phyloP scores from a whole-genome alignment of 2,113 vertebrate species.

The Eleginops maclovinus region DNA sequence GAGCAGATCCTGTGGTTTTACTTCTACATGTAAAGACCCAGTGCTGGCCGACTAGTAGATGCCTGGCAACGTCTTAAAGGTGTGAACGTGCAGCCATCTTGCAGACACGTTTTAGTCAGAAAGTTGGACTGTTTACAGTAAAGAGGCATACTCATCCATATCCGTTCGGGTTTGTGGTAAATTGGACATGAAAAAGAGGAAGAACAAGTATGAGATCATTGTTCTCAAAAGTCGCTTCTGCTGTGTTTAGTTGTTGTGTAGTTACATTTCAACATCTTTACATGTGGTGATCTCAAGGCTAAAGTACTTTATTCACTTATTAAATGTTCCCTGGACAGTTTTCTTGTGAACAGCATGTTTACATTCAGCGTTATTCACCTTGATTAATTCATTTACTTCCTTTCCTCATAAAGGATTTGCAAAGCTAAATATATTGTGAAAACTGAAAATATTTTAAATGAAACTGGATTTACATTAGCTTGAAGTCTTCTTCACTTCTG shows the following conservation, averaged over 20 bases:
- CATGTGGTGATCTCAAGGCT: too few species aligned
- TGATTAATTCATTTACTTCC: too few species aligned
- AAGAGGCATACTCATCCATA: conserved; percentile 16
- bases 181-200: conserved; percentile 48
- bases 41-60: conserved; percentile 32
- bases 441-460: too few species aligned
- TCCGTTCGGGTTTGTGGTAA: conserved; percentile 13
- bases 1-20: not conserved
- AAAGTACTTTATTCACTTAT: not conserved
- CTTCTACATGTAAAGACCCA: conserved; percentile 35
- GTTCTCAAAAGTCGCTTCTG: conserved; percentile 27
- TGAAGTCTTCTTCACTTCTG: too few species aligned
- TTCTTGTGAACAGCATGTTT: too few species aligned
- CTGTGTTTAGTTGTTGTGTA: not conserved
- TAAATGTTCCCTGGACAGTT: not conserved
- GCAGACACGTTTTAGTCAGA: not conserved
- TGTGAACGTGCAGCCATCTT: conserved; percentile 53
- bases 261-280: not conserved
- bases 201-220: conserved; percentile 42
- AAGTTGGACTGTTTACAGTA: not conserved
- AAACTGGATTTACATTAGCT: too few species aligned
- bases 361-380: too few species aligned
- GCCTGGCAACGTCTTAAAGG: conserved; percentile 65
- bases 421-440: too few species aligned
- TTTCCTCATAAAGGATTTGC: too few species aligned